A percentile compares a stretch with the other conserved stretches of the same genome.
These are phyloP conservation scores for Helicorthomorpha holstii DNA, from an alignment of 1,140 invertebrate species.

Conservation along the genomic window DNA sequence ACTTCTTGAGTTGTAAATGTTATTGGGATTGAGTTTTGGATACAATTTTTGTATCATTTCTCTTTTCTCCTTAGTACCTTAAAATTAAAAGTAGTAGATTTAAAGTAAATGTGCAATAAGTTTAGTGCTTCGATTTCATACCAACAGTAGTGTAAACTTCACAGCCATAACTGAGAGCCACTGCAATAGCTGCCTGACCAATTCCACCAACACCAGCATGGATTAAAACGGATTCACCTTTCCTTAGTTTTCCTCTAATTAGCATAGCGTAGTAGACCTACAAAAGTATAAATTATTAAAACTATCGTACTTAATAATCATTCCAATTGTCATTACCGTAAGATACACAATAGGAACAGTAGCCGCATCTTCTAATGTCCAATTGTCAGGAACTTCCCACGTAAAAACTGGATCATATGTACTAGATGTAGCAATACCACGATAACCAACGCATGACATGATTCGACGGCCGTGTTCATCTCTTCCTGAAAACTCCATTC, in stretches of 20 bases:
- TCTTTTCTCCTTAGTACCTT: no score
- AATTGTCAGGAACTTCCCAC: slow-evolving; percentile 74
- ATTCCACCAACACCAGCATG: slow-evolving; percentile 93
- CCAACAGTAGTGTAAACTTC: slow-evolving; percentile 77
- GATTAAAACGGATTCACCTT: slow-evolving; percentile 72
- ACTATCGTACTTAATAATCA: not conserved
- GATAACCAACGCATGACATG: slow-evolving; percentile 81
- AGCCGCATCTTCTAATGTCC: slow-evolving; percentile 78
- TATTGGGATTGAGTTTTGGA: no score
- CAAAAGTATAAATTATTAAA: not conserved
- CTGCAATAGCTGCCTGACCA: slow-evolving; percentile 84
- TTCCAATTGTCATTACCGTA: slow-evolving; percentile 34
- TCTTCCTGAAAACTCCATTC: slow-evolving; percentile 81
- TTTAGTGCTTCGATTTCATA: no score
- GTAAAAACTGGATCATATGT: slow-evolving; percentile 64
- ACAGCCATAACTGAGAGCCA: slow-evolving; percentile 71
- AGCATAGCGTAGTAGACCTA: slow-evolving; percentile 73
- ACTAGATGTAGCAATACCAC: slow-evolving; percentile 74
- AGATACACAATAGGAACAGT: slow-evolving; percentile 89
- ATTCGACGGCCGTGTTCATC: slow-evolving; percentile 53
- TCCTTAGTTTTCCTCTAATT: slow-evolving; percentile 61
- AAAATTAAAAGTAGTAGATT: no score
- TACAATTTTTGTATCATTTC: no score
- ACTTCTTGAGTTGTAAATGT: no score
- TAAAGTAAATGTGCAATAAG: no score